Percentiles rank a stretch among this genome's conserved stretches.
Evolutionary conservation across 2,113 vertebrate genomes (phyloP).

Genomic region (Ascaphus truei): DNA sequence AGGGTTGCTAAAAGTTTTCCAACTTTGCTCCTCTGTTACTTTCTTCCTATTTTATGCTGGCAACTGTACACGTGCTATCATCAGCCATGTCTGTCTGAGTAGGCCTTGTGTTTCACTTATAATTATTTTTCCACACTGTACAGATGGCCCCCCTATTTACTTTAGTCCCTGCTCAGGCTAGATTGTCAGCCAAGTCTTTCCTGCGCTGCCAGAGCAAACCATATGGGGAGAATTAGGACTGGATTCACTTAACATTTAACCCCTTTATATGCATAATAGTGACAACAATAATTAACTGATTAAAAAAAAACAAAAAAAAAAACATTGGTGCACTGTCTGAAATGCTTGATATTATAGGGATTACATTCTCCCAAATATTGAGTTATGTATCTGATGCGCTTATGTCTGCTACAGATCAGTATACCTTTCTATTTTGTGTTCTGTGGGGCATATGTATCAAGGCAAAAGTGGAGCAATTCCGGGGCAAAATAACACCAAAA

Average conservation of each 20-base stretch:
- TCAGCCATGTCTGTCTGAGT: not conserved
- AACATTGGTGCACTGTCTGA: no score
- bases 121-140: not conserved
- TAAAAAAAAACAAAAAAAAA: not conserved
- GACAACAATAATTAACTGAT: no score
- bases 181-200: constrained; percentile 33
- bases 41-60: not conserved
- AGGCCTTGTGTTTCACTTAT: not conserved
- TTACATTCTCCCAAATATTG: no score
- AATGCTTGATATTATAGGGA: no score
- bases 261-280: constrained; percentile 20
- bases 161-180: constrained; percentile 39
- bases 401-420: no score
- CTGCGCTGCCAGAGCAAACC: constrained; percentile 35
- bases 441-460: no score
- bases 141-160: constrained; percentile 37
- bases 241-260: constrained; percentile 40
- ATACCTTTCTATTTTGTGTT: no score
- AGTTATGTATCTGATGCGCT: no score
- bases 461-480: no score
- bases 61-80: not conserved
- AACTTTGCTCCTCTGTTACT: not conserved
- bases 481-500: no score
- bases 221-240: constrained; percentile 42
- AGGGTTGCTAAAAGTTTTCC: not conserved